Conservation (phyloP, 2,113 vertebrate genomes). For the Bambusicola thoracicus region DNA sequence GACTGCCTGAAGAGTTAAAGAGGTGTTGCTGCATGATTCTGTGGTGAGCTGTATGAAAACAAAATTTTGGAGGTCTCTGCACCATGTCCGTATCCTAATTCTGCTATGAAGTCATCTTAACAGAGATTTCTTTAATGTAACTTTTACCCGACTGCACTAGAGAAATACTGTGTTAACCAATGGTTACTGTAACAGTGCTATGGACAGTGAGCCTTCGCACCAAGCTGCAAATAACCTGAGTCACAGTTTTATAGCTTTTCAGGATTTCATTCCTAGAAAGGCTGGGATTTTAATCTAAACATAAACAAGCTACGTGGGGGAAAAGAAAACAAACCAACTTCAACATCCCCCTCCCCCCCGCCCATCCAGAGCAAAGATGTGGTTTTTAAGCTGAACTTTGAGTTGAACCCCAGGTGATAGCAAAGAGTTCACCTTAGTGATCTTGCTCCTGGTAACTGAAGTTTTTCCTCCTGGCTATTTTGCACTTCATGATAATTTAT, state of each 20-base stretch:
- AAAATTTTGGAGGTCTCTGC: not conserved
- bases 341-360: not conserved
- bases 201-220: not conserved
- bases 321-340: not conserved
- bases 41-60: not conserved
- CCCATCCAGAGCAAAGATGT: not conserved
- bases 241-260: not conserved
- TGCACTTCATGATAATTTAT: not conserved
- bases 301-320: not conserved
- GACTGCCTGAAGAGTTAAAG: not conserved
- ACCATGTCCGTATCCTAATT: not conserved
- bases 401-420: not conserved
- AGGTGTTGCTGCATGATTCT: not conserved
- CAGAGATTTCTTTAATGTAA: not conserved
- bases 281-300: not conserved
- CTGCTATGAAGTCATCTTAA: not conserved
- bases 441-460: conserved; percentile 7
- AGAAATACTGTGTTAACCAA: not conserved
- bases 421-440: not conserved
- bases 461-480: conserved; percentile 1
- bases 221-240: not conserved
- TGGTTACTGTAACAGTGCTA: accelerated
- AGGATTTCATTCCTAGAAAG: not conserved
- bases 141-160: not conserved
- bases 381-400: not conserved